Evolutionary conservation across 2,888 invertebrate genomes (phyloP).

Genomic region (Chalcis sispes): DNA sequence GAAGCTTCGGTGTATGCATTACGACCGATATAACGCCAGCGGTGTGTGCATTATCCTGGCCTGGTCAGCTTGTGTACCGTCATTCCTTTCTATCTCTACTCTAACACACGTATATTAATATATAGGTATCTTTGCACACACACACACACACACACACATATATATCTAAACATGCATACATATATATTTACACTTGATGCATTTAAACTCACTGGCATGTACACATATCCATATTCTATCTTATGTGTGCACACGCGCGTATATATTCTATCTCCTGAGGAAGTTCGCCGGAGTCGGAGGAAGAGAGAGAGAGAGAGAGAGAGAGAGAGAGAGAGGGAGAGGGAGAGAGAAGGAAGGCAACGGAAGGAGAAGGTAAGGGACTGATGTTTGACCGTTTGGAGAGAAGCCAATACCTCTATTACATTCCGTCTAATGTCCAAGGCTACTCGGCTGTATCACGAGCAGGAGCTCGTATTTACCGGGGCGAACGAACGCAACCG

Average conservation of each 20-base stretch:
- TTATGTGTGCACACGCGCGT: background rate
- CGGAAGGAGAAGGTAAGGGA: too few species aligned
- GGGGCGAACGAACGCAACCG: background rate
- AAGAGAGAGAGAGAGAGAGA: background rate
- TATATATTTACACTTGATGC: background rate
- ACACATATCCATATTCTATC: background rate
- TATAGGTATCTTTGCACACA: background rate
- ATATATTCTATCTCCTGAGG: background rate
- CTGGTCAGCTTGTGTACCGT: slow-evolving; percentile 13
- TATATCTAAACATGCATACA: background rate
- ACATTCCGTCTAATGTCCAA: slow-evolving; percentile 68
- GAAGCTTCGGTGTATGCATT: slow-evolving; percentile 8
- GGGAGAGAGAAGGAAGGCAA: background rate
- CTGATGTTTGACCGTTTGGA: slow-evolving; percentile 66
- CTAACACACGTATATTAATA: background rate
- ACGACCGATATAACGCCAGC: slow-evolving; percentile 12
- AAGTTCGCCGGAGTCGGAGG: too few species aligned
- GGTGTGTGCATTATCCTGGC: background rate
- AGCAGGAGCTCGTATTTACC: slow-evolving; percentile 52
- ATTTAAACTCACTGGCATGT: background rate
- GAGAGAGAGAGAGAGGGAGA: background rate
- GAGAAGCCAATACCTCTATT: slow-evolving; percentile 70
- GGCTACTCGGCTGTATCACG: slow-evolving; percentile 45
- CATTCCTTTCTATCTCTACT: background rate
- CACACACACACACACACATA: background rate